A percentile compares a stretch with the other conserved stretches of the same genome.
These are phyloP conservation scores for Pangasianodon gigas DNA, from an alignment of 2,113 vertebrate genomes.

Conservation along the genomic window DNA sequence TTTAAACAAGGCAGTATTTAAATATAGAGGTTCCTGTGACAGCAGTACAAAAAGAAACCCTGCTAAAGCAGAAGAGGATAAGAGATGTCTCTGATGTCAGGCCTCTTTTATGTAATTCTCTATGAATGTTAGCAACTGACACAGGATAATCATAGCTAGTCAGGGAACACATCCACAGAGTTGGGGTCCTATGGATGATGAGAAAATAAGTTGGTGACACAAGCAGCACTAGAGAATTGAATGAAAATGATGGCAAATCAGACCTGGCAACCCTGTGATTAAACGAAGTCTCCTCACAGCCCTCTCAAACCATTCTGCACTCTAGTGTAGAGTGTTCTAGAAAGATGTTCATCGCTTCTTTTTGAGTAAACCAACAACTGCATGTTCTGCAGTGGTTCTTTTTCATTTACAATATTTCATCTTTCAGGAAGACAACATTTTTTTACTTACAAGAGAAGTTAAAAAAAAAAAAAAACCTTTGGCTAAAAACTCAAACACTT, in stretches of 20 bases:
- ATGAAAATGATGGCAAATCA: not conserved
- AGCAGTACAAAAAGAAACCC: not conserved
- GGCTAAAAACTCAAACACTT: not conserved
- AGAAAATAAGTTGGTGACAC: slow-evolving; percentile 13
- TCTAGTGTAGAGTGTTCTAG: not conserved
- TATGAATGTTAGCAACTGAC: not conserved
- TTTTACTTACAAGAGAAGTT: not conserved
- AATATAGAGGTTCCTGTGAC: not conserved
- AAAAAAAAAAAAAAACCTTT: not conserved
- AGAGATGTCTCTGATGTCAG: not conserved
- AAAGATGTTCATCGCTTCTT: not conserved
- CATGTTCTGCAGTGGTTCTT: not conserved
- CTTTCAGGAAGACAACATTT: not conserved
- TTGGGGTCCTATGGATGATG: not conserved
- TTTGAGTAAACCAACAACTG: not conserved
- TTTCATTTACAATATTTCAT: not conserved
- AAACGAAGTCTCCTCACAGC: not conserved
- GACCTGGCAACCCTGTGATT: not conserved
- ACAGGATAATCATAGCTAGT: slow-evolving; percentile 8
- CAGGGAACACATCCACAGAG: not conserved
- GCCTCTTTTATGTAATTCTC: not conserved
- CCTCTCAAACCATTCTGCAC: not conserved
- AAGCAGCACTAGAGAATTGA: not conserved
- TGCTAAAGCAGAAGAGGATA: not conserved
- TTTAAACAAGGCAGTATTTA: not conserved